Evolutionary conservation across 2,797 vertebrate species (phyloP), one percentile per base, ranked within the genome.

Genomic region (Sebastes goodei): DNA sequence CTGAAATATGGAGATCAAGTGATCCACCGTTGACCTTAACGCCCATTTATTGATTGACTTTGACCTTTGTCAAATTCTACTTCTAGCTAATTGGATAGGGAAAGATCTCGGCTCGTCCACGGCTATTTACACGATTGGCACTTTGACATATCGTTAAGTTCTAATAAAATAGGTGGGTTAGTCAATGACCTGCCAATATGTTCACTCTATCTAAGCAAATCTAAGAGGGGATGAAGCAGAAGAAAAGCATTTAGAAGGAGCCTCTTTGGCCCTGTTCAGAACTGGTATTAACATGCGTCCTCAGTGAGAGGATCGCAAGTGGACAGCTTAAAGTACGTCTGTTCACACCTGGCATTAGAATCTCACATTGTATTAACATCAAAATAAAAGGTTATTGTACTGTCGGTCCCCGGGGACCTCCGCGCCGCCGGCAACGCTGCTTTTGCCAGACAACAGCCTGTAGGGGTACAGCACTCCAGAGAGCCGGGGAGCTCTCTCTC

Each of bases 201-300:
- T 56, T 78, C 15, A 32, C 52, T 63, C 67, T 74, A 21, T 86
- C 65, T 15, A 27, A 71, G 63, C 76, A 53, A 52, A 76, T 82
- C 74, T 72, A 63, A 25, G 62, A 42, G 52, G 42, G 71, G 81
- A 35, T 74, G 30, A 62, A 88, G 65, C 56, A 81, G 77, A 85
- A 74, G 69, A 82, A 81, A 78, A 75, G 67, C 42, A 42, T 82
- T 86, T 83, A 78, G 53, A 81, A 78, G 30, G 65, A 89, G 79
- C 63, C 49, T 42, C 75, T 87, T 86, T 38, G 35, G 11, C 35
- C 35, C 35, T 42, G 38, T 6, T 42, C 0, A 42, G 38, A 42
- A 42, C 12, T 42, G 38, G 38, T 42, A 42, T 42, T 42, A 14
- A 42, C 12, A 42, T 14, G 38, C 12, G 38, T 42, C 12, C 38